Evolutionary conservation across 2,113 vertebrate genomes (phyloP), one percentile per base, ranked within the genome.

Genomic region (Mustela lutreola): DNA sequence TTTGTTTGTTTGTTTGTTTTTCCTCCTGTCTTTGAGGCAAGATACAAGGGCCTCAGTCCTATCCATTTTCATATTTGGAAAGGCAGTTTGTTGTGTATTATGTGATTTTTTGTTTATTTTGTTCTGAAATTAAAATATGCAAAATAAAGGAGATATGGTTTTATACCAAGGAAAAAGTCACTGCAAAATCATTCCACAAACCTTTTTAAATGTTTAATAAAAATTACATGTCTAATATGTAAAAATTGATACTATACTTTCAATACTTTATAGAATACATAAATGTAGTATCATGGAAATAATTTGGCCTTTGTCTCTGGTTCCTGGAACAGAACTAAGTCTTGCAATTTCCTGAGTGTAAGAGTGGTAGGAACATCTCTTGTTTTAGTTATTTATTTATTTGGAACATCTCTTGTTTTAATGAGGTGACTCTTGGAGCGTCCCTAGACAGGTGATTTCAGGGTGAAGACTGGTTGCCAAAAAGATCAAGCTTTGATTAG

Each of bases 61-160:
- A 0, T 73, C 70, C 85, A 65, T 75, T 89, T 48, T 76, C 42
- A 87, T 36, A 82, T 87, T 75, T 89, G 86, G 93, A 86, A 89
- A 67, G 33, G 58, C 90, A 93, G 88, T 96, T 96, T 88, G 93
- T 92, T 97, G 78, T 97, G 95, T 94, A 58, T 95, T 90, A 80
- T 97, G 87, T 31, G 85, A 31, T n/a, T n/a, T 33, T 33, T 31
- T 33, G 33, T 96, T 97, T 95, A 95, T 98, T 97, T 96, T 97
- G 96, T 98, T 97, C 42, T 42, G 42, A 85, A 96, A 97, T 97
- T 98, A 97, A 98, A 98, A 97, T 98, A 97, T 98, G 95, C 73
- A 71, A 97, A 98, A 98, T 98, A 98, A 98, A 98, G 91, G 96
- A 39, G 56, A 97, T 97, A 97, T 28, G 4, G 92, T 98, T 98